Base-by-base conservation (phyloP, 1,140 invertebrate species). In the Bombus terrestris region DNA sequence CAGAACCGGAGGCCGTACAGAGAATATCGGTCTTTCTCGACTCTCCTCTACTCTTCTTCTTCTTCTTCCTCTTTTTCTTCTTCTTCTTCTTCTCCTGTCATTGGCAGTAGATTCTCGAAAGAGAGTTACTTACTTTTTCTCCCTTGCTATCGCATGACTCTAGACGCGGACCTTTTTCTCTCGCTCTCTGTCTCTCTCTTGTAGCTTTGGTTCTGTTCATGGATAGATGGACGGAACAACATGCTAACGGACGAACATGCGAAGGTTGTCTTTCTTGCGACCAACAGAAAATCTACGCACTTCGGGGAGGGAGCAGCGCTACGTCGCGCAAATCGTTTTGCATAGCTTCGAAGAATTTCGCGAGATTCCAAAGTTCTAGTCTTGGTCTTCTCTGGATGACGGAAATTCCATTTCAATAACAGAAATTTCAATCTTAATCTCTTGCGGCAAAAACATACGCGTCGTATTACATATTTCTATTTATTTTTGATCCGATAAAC, bases 221-320 rank as follows among this genome's bases (percentile, higher is more conserved):
- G 89, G 89, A 88, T 75, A 39, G 87, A 91, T 91, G 90, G 90
- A 91, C 90, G 90, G 88, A 91, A 91, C 90, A 91, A 91, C 43
- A 5, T 47, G 43, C 13, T 13, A 43, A 43, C 86, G 81, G 86
- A 83, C 88, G 84, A 91, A 69, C 71, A 43, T 76, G 28, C 75
- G 57, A 86, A 79, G 62, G 64, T 86, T 66, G 71, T 81, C 82
- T 62, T 41, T 71, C 66, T 89, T 88, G 81, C 73, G 35, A 69
- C 73, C 86, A 13, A 53, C 74, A 91, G 73, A 75, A 47, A 85
- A 88, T 77, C 73, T 69, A 22, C 74, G 43, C 59, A 77, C 81
- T 66, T 68, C 69, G 89, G 66, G 89, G 87, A 90, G 80, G 89
- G 82, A 89, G 68, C 68, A 80, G 22, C 57, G 73, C 10, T 71